Evolutionary conservation across 1,140 invertebrate genomes (phyloP), one percentile per base, ranked within the genome.

Genomic region (Caenorhabditis latens): DNA sequence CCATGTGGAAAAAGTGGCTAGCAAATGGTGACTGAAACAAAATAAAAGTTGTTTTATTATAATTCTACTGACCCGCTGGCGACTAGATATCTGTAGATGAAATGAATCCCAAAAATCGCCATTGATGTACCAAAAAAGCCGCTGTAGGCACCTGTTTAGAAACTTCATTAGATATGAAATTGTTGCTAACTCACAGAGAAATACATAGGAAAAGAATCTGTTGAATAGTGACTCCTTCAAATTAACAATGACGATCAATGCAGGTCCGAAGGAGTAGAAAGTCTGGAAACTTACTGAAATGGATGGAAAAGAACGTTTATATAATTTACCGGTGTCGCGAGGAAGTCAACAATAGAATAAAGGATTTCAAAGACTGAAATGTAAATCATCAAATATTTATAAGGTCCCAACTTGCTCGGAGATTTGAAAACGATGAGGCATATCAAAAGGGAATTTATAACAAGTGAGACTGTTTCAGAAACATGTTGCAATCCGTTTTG

Each of bases 21-120:
- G 61, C 11, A 65, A 24, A 7, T 9, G 61, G 2, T 42, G 57
- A n/a, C 57, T 58, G 8, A 21, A 32, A 32, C 2, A 32, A 32
- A 32, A 32, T 32, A 2, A 58, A 58, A n/a, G 16, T 58, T 58
- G 16, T 58, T 8, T 16, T 58, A n/a, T 5, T 8, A 21, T n/a
- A 21, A 6, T 58, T 8, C 4, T n/a, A 40, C 9, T 65, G 8
- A 65, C 61, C 61, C 61, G 32, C 24, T 65, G 13, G 61, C 61
- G 1, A 65, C 61, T 8, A 65, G 3, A 40, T 40, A 65, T 65
- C 61, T 14, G 40, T 65, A 65, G 13, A 65, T 65, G 32, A 65
- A 65, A 65, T 65, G 61, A 65, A 65, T 65, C 40, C 61, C 61
- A 65, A 65, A 65, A 14, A 65, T 65, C 11, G 61, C 61, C 61